A percentile compares a stretch with the other conserved stretches of the same genome.
Conservation (phyloP, 2,888 invertebrate species). For the Cantharis flavilabris region DNA sequence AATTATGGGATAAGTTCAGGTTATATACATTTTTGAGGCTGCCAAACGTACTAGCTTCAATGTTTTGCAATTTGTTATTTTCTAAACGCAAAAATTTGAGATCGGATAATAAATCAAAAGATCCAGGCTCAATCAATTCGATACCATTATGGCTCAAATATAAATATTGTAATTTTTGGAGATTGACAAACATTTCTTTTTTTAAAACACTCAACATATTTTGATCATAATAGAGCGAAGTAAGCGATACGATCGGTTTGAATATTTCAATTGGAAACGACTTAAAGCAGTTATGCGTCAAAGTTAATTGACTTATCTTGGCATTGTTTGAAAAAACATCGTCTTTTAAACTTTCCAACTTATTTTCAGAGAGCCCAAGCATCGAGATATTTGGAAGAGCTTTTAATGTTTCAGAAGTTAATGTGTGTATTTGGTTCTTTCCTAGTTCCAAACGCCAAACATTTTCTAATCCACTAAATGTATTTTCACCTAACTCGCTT, state of each 20-base stretch:
- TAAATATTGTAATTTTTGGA: conserved; percentile 2
- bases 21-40: not conserved
- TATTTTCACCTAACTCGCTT: not conserved
- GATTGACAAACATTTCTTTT: not conserved
- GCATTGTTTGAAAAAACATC: not conserved
- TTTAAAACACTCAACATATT: conserved; percentile 1
- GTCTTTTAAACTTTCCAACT: not conserved
- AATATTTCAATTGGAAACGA: not conserved
- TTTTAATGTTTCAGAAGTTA: not conserved
- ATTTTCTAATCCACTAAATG: conserved; percentile 6
- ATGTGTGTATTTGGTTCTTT: not conserved
- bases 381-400: not conserved
- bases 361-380: not conserved
- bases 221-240: not conserved
- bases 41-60: not conserved
- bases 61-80: not conserved
- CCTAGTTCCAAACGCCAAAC: conserved; percentile 14
- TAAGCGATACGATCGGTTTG: not conserved
- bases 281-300: not conserved
- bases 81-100: not conserved
- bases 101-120: not conserved
- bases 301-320: not conserved
- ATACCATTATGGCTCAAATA: conserved; percentile 9
- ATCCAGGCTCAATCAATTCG: not conserved
- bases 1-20: not conserved